Evolutionary conservation across 2,888 invertebrate genomes (phyloP), one percentile per base, ranked within the genome.

Genomic region (Venustoraphidia nigricollis): DNA sequence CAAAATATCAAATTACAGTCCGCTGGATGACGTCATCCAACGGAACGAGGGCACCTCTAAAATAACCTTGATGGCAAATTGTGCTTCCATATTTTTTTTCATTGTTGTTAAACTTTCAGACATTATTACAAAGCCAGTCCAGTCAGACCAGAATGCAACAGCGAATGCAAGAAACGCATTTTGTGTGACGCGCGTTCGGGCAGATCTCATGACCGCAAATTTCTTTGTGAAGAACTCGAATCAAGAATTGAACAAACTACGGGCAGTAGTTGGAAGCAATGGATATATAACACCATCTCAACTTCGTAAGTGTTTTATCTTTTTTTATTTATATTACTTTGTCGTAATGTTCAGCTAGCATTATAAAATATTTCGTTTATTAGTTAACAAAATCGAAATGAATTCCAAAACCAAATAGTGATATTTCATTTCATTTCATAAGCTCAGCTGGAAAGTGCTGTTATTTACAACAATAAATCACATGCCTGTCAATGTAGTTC

Each of bases 51-150:
- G n/a, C n/a, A n/a, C n/a, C n/a, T n/a, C n/a, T n/a, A n/a, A n/a
- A n/a, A n/a, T n/a, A n/a, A n/a, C n/a, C n/a, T n/a, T n/a, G 27
- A 27, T 27, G 27, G 27, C 3, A 17, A 17, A 17, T 17, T 17
- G 17, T 17, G 17, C 27, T 27, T 27, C 27, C 27, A 27, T 1
- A 27, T 27, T 17, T 17, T 17, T 27, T 27, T 27, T 27, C 6
- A 6, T 27, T 27, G 27, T 27, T 49, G 14, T 45, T 27, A 51
- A 47, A 48, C 49, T 62, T 59, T 0, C 58, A 90, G 90, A 60
- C 81, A 88, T 63, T 91, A 91, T 64, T 88, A 88, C 77, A 91
- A 91, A 67, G 89, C 86, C 62, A 90, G 90, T 50, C 88, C 90
- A 0, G 83, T 84, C 0, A 76, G 86, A 39, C 84, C 89, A 9